Base-by-base conservation (phyloP, 2,888 invertebrate genomes). In the Cyrtodaria siliqua region DNA sequence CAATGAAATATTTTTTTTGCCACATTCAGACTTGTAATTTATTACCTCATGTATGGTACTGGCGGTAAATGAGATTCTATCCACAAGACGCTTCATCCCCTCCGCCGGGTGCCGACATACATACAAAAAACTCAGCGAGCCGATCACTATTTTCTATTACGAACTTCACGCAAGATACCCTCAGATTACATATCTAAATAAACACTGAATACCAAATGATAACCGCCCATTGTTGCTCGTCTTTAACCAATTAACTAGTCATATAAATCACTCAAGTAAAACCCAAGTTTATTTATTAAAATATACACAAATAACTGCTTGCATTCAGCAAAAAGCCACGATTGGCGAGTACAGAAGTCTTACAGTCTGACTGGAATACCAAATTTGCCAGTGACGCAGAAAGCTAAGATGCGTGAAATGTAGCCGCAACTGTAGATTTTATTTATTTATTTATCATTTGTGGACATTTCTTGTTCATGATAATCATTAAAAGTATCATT, bases 61-160 rank as follows among this genome's bases (percentile, higher is more conserved):
- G 38, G 62, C 62, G 53, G 40, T 33, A 62, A 62, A 62, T 62
- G 52, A 62, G 62, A 52, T 53, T 62, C 24, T 62, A 50, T 62
- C 52, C 50, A 38, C 62, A 62, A 33, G 61, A 49, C 49, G 29
- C 33, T 61, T 49, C 61, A 26, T 26, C 49, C 49, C 33, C 44
- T 49, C 61, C 47, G 47, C 49, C 49, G 61, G 61, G 49, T 61
- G 29, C 61, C 49, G 61, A 61, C 61, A 61, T 29, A 61, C 61
- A 47, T 12, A 49, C 49, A 61, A 67, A 67, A 57, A 50, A 38
- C 24, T 8, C 42, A 24, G 42, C 40, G 38, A 57, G 49, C 57
- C 57, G 27, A 67, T 67, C 67, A 67, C 42, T 12, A 59, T 26
- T 50, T 67, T 47, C 50, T 49, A 67, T 67, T 67, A 67, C 57